phyloP scores from a whole-genome alignment of 2,888 invertebrate genomes.

The Apamea crenata region DNA sequence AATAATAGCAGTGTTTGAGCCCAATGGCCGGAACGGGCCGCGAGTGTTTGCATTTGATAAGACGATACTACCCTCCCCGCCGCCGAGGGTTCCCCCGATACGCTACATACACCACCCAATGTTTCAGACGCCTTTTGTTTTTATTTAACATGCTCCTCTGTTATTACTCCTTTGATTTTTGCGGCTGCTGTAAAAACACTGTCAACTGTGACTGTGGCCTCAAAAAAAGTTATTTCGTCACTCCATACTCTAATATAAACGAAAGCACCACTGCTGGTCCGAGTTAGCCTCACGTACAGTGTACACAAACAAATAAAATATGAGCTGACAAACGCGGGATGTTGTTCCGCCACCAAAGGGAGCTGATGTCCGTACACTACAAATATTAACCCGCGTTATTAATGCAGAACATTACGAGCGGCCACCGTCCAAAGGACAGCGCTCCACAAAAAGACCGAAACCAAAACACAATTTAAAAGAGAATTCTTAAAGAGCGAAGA shows the following conservation, averaged over 20 bases:
- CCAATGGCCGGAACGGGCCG: slow-evolving; percentile 86
- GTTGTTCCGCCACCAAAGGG: slow-evolving; percentile 60
- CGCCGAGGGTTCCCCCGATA: slow-evolving; percentile 68
- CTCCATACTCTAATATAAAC: slow-evolving; percentile 42
- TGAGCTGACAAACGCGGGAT: slow-evolving; percentile 61
- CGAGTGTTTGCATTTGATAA: slow-evolving; percentile 90
- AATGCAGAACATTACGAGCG: slow-evolving; percentile 82
- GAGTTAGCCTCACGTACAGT: slow-evolving; percentile 24
- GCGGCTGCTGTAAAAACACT: slow-evolving; percentile 24
- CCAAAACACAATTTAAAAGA: slow-evolving; percentile 89
- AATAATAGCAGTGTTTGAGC: slow-evolving; percentile 84
- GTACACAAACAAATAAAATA: slow-evolving; percentile 64
- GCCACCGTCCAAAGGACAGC: slow-evolving; percentile 85
- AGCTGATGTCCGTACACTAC: slow-evolving; percentile 65
- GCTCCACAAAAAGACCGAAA: slow-evolving; percentile 84
- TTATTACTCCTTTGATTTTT: slow-evolving; percentile 34
- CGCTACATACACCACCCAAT: slow-evolving; percentile 65
- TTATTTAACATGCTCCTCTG: slow-evolving; percentile 48
- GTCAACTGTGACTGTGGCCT: slow-evolving; percentile 1
- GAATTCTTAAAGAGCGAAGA: slow-evolving; percentile 89
- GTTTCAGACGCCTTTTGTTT: slow-evolving; percentile 60
- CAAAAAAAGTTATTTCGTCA: slow-evolving; percentile 40
- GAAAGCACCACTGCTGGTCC: slow-evolving; percentile 11
- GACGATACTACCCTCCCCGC: slow-evolving; percentile 70
- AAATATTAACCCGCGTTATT: slow-evolving; percentile 81